A percentile compares a stretch with the other conserved stretches of the same genome.
Evolutionary conservation across 2,113 vertebrate genomes (phyloP).

Genomic region (Ursus arctos): DNA sequence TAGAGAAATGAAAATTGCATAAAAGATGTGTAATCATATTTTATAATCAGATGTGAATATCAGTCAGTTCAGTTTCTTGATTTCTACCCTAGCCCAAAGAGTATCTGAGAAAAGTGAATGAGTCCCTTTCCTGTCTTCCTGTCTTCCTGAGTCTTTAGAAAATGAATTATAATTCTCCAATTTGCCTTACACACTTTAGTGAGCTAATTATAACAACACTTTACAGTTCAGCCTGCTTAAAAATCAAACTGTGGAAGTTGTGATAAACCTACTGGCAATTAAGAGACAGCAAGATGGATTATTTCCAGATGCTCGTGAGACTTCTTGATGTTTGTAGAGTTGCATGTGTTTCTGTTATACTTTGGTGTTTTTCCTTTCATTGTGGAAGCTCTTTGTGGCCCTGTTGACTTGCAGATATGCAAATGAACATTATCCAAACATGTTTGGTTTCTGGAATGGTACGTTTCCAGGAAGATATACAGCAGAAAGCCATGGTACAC

Average conservation of each 20-base stretch:
- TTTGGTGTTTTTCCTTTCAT: slow-evolving; percentile 43
- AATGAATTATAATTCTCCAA: slow-evolving; percentile 52
- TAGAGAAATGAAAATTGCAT: not conserved
- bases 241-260: slow-evolving; percentile 65
- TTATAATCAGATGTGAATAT: not conserved
- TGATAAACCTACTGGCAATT: slow-evolving; percentile 70
- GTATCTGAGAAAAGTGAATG: slow-evolving; percentile 31
- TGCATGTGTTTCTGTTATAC: slow-evolving; percentile 48
- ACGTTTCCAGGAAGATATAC: slow-evolving; percentile 56
- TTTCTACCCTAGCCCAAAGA: not conserved
- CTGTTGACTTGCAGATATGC: slow-evolving; percentile 70
- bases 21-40: not conserved
- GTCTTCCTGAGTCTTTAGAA: slow-evolving; percentile 17
- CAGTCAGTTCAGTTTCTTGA: not conserved
- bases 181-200: slow-evolving; percentile 47
- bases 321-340: slow-evolving; percentile 62
- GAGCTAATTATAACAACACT: slow-evolving; percentile 64
- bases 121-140: slow-evolving; percentile 15
- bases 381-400: slow-evolving; percentile 31
- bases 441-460: slow-evolving; percentile 40
- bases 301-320: slow-evolving; percentile 57
- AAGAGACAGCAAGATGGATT: slow-evolving; percentile 61
- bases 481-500: slow-evolving; percentile 49
- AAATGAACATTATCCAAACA: slow-evolving; percentile 47
- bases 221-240: slow-evolving; percentile 65